Evolutionary conservation across 2,113 vertebrate genomes (phyloP).

Genomic region (Pseudolaguvia tuberculata): DNA sequence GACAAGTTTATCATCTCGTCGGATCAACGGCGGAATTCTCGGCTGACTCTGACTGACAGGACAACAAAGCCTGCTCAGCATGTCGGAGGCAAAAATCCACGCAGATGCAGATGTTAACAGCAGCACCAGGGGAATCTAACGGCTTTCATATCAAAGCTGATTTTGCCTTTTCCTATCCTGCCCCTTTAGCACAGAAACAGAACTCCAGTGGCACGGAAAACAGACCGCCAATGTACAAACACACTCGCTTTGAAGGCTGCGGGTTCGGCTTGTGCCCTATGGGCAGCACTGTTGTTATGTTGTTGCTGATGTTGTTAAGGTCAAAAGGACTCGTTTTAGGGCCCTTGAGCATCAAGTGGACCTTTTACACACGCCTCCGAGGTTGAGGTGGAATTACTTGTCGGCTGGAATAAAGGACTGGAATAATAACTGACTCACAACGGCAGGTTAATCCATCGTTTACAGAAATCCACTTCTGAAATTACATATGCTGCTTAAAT

Average conservation of each 20-base stretch:
- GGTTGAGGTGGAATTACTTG: conserved; percentile 21
- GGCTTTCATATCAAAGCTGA: conserved; percentile 34
- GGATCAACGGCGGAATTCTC: conserved; percentile 63
- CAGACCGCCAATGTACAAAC: neutral
- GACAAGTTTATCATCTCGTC: conserved; percentile 78
- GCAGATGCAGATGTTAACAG: conserved; percentile 58
- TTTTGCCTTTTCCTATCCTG: conserved; percentile 38
- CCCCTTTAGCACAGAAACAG: conserved; percentile 31
- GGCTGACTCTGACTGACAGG: conserved; percentile 69
- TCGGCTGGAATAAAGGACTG: neutral
- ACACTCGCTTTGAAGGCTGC: neutral
- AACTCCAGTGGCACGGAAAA: conserved; percentile 21
- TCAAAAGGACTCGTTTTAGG: conserved; percentile 8
- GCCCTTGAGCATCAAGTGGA: conserved; percentile 1
- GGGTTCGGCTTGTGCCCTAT: conserved; percentile 15
- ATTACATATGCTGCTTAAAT: no score
- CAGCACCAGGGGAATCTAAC: conserved; percentile 39
- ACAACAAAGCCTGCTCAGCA: conserved; percentile 63
- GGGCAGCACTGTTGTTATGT: conserved; percentile 8
- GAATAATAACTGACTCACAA: neutral
- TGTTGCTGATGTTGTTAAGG: conserved; percentile 12
- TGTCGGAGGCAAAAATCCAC: conserved; percentile 52
- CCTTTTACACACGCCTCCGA: conserved; percentile 17
- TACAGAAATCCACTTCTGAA: neutral
- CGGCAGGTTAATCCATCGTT: neutral